Base-by-base conservation (phyloP, 2,797 vertebrate genomes). In the Tapirus indicus region DNA sequence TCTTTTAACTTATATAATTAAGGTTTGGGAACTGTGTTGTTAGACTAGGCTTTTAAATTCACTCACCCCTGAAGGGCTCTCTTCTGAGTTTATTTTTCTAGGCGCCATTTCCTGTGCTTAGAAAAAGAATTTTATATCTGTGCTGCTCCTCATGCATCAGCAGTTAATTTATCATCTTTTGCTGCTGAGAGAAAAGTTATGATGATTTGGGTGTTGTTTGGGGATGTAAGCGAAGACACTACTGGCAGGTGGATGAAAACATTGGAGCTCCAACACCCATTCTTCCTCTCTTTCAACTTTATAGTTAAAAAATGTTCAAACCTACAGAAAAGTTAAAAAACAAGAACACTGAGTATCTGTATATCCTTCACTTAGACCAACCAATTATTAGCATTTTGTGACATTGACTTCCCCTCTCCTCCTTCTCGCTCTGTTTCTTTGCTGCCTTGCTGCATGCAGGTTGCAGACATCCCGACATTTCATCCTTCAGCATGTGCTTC, bases 1-100 rank as follows among this genome's bases (percentile, higher is more conserved):
- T 97, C 78, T 98, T 98, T 97, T 95, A 93, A 97, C 80, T 96
- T 82, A n/a, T 21, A n/a, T 84, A 97, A 97, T 98, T 98, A 92
- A 96, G 75, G 44, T 98, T 98, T 98, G 94, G 97, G 47, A 98
- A 88, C 88, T 90, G 14, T 77, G 97, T 97, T 96, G 14, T 84
- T 96, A 77, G 80, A 95, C 10, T 52, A 96, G 84, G 35, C 49
- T 97, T 98, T 98, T 94, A 94, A 94, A 97, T 98, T 82, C 29
- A 62, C 80, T 98, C 91, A 96, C 0, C 20, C 92, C 97, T 98
- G 97, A 98, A 98, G 94, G 62, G 5, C 82, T 96, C 9, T 93
- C 41, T 97, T 72, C 79, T 93, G 64, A 96, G 86, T 95, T 97
- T 97, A 54, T 88, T 69, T 96, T 3, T 97, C 12, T 96, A 23